Evolutionary conservation across 2,797 vertebrate genomes (phyloP), one percentile per base, ranked within the genome.

Genomic region (Synaphobranchus kaupii): DNA sequence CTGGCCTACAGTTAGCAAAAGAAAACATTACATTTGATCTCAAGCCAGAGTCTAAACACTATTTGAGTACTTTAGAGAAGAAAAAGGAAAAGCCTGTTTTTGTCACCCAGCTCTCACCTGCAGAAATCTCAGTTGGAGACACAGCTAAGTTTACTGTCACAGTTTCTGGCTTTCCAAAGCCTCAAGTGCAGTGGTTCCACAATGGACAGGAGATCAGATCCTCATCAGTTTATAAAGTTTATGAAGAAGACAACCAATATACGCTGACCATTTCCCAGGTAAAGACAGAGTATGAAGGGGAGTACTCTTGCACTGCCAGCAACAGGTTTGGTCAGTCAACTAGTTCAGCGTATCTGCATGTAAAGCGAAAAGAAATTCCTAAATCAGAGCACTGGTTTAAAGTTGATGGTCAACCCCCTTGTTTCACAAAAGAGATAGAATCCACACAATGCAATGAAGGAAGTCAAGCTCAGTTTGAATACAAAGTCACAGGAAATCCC

Each of bases 1-100:
- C 94, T 90, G 88, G 94, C 90, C 95, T 98, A 93, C 96, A 94
- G 85, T 95, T 99, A 93, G 92, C 94, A 90, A 92, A 96, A 85
- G 96, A 92, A 95, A 34, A 7, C 34, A 92, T 95, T 98, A 97
- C 97, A 97, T 96, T 98, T 97, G 97, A 99, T 96, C 97, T 97
- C 96, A 93, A 95, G 92, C 96, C 98, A 97, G 97, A 97, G 92
- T 91, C 96, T 90, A 94, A 97, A 95, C 92, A 90, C 92, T 96
- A 96, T 92, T 97, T 96, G 90, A 97, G 94, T 89, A 94, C 94
- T 91, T 92, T 95, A 91, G 95, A 97, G 92, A 95, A 94, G 86
- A 94, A 95, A 95, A 97, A 94, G 86, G 96, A 98, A 93, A 96
- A 95, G 81, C 98, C 98, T 73, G 84, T 96, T 93, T 99, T 99